These are phyloP conservation scores for Alloscopus bannaensis DNA, from an alignment of 2,888 invertebrate species.

Conservation along the genomic window DNA sequence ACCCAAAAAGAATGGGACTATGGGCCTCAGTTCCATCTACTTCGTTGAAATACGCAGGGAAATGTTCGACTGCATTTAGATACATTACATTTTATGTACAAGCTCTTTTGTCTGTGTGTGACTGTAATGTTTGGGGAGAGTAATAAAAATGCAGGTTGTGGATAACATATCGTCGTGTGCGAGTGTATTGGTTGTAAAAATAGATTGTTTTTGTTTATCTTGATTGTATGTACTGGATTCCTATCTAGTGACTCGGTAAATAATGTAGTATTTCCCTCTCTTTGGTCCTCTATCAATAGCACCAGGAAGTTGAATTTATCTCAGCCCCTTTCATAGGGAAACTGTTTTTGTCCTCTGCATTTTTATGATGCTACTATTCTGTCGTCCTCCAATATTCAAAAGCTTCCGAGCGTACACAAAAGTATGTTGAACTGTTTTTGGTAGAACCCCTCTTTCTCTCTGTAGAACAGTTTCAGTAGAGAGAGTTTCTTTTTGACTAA, in stretches of 20 bases:
- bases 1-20: too few relatives aligned
- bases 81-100: too few relatives aligned
- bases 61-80: too few relatives aligned
- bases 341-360: neutral
- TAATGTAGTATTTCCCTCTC: neutral
- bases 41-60: too few relatives aligned
- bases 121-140: neutral
- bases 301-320: conserved; percentile 18
- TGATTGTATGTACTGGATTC: conserved; percentile 23
- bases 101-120: neutral
- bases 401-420: too few relatives aligned
- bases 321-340: too few relatives aligned
- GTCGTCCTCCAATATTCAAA: conserved; percentile 21
- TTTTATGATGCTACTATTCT: neutral
- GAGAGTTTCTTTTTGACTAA: too few relatives aligned
- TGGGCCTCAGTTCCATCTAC: too few relatives aligned
- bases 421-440: too few relatives aligned
- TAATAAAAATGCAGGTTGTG: conserved; percentile 7
- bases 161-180: neutral
- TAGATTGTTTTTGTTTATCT: conserved; percentile 33
- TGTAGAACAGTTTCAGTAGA: too few relatives aligned
- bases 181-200: conserved; percentile 24
- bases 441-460: too few relatives aligned
- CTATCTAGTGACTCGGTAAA: conserved; percentile 25
- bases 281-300: neutral